These are phyloP conservation scores for Xylocopa sonorina DNA, from an alignment of 1,140 invertebrate species.

Conservation along the genomic window DNA sequence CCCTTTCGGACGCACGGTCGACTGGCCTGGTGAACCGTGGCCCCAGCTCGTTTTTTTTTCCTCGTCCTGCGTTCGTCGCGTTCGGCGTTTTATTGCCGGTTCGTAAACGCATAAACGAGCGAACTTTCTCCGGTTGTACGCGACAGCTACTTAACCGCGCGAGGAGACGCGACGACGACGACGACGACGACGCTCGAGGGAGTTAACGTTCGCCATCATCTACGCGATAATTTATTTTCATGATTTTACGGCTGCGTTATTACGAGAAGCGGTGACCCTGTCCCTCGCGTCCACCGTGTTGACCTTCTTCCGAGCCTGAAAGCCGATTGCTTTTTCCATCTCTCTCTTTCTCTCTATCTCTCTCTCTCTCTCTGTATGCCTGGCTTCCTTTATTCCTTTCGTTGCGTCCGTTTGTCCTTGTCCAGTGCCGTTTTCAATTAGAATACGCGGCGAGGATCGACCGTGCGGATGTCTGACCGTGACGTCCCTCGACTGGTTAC, in stretches of 20 bases:
- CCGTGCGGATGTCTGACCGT: background rate
- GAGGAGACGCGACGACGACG: constrained; percentile 7
- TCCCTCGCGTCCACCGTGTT: constrained; percentile 22
- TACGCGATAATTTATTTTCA: constrained; percentile 74
- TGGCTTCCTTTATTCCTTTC: constrained; percentile 5
- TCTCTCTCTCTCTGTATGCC: background rate
- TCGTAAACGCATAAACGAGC: constrained; percentile 71
- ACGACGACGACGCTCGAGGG: constrained; percentile 23
- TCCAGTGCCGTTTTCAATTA: constrained; percentile 21
- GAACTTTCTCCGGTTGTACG: constrained; percentile 52
- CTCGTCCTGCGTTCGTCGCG: background rate
- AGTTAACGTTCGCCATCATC: constrained; percentile 62
- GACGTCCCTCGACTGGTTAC: no score
- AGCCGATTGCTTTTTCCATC: constrained; percentile 7
- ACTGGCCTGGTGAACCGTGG: background rate
- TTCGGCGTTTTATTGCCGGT: constrained; percentile 62
- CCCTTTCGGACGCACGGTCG: constrained; percentile 26
- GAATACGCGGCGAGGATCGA: constrained; percentile 5
- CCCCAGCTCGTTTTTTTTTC: background rate
- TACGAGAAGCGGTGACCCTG: constrained; percentile 40
- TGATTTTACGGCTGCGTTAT: constrained; percentile 68
- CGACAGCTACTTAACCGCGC: background rate
- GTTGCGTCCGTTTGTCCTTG: constrained; percentile 26
- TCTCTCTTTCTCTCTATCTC: background rate
- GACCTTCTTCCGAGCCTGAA: constrained; percentile 28